Percentiles rank a stretch among this genome's conserved stretches.
Conservation (phyloP, 2,113 vertebrate genomes). For the Gopherus flavomarginatus region DNA sequence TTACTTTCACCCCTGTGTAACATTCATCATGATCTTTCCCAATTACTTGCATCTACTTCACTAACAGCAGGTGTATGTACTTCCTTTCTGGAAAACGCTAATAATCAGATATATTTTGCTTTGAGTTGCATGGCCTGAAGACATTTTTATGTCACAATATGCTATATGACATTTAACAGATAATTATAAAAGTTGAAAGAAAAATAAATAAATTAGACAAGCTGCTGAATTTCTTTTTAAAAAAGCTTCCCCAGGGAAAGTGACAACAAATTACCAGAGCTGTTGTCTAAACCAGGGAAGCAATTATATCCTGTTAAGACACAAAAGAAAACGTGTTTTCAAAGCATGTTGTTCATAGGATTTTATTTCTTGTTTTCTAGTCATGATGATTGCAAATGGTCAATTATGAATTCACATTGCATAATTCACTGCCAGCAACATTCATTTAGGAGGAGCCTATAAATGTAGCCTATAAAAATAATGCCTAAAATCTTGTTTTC, state of each 20-base stretch:
- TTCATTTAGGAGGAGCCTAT: neutral
- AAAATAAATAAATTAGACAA: neutral
- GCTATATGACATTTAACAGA: neutral
- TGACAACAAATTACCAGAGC: neutral
- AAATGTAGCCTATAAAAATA: accelerated
- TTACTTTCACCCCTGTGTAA: neutral
- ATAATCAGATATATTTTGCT: neutral
- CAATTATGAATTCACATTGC: neutral
- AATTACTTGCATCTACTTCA: neutral
- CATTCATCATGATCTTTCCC: neutral
- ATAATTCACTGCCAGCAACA: neutral
- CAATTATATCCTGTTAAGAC: neutral
- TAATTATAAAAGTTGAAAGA: neutral
- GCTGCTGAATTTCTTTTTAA: neutral
- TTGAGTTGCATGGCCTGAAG: neutral
- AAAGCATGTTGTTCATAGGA: neutral
- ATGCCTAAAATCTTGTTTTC: neutral
- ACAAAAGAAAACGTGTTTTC: neutral
- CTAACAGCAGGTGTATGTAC: accelerated
- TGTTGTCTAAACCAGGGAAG: accelerated
- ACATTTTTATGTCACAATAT: neutral
- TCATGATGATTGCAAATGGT: neutral
- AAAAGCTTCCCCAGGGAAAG: neutral
- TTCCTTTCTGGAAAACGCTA: neutral
- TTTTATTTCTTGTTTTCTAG: neutral